These are phyloP conservation scores for Takifugu flavidus DNA, from an alignment of 2,113 vertebrate species.

Conservation along the genomic window DNA sequence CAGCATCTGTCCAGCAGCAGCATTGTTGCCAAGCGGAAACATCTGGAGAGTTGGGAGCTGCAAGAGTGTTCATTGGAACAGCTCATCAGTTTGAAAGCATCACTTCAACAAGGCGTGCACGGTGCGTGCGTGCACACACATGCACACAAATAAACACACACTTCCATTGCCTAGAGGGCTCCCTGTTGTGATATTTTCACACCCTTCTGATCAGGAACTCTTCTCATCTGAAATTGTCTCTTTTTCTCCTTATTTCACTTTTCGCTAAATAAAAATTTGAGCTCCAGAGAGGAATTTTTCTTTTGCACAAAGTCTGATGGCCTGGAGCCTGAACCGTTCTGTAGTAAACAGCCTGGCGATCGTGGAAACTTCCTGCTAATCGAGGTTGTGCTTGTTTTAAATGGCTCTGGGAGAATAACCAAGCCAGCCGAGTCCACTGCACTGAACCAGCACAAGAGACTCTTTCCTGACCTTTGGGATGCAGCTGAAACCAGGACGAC, in stretches of 20 bases:
- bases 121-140: constrained; percentile 42
- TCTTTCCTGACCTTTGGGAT: background rate
- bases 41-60: constrained; percentile 65
- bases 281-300: no score
- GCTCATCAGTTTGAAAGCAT: constrained; percentile 49
- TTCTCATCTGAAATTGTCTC: no score
- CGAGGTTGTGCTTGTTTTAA: no score
- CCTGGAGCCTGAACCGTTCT: no score
- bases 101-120: constrained; percentile 65
- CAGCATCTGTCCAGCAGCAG: constrained; percentile 43
- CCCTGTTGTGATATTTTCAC: no score
- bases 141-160: constrained; percentile 7
- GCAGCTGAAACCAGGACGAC: no score
- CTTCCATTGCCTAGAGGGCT: background rate
- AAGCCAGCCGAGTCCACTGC: background rate
- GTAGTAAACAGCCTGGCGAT: no score
- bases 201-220: no score
- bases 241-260: no score
- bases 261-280: no score
- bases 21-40: constrained; percentile 42
- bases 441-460: background rate
- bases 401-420: background rate
- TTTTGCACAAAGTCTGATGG: no score
- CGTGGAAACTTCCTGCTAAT: no score
- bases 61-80: constrained; percentile 54